phyloP scores from a whole-genome alignment of 2,797 vertebrate species.

The Esox lucius region DNA sequence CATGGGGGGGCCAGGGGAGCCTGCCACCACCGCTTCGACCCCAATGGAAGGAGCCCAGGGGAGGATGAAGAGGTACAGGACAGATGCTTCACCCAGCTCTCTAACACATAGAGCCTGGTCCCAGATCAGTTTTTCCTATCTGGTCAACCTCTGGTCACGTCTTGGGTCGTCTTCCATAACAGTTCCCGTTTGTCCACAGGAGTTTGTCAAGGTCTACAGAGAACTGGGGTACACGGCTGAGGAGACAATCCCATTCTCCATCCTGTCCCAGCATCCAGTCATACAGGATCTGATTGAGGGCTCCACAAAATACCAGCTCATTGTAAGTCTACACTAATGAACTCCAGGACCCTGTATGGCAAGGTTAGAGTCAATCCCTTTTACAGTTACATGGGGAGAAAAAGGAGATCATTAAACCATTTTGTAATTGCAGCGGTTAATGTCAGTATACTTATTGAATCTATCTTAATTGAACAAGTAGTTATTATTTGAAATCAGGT shows the following conservation, averaged over 20 bases:
- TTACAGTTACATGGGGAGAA: no score
- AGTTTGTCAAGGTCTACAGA: constrained; percentile 74
- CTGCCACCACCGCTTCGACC: constrained; percentile 54
- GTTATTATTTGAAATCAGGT: neutral
- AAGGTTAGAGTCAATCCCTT: no score
- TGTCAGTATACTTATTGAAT: no score
- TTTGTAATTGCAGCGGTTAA: no score
- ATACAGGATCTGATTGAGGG: constrained; percentile 77
- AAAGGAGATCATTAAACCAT: no score
- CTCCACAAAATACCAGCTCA: constrained; percentile 73
- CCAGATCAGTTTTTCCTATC: neutral
- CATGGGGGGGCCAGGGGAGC: constrained; percentile 61
- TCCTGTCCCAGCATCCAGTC: constrained; percentile 81
- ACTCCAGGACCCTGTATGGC: neutral
- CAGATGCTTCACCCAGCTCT: neutral
- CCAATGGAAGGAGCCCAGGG: constrained; percentile 52
- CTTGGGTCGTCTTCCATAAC: neutral
- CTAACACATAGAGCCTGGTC: neutral
- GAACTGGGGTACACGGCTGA: constrained; percentile 74
- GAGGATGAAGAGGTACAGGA: constrained; percentile 68
- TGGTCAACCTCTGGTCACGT: neutral
- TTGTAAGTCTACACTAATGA: constrained; percentile 69
- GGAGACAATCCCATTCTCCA: constrained; percentile 69
- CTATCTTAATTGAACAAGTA: no score
- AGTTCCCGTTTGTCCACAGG: constrained; percentile 54